These are phyloP conservation scores for Balanococcus diminutus DNA, from an alignment of 2,888 invertebrate genomes.

Conservation along the genomic window DNA sequence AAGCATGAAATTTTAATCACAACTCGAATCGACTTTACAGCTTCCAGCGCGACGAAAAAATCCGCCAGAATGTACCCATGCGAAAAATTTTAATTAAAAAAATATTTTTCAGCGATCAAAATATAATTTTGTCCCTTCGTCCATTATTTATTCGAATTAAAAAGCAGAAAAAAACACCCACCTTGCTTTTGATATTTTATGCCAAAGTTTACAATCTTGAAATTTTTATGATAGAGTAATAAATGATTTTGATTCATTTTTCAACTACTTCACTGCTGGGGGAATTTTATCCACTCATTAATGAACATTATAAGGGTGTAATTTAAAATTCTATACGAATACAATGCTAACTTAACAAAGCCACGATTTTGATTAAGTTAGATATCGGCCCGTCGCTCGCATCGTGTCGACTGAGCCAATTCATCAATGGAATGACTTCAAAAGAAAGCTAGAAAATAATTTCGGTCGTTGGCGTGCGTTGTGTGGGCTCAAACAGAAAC, in stretches of 20 bases:
- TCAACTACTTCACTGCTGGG: background rate
- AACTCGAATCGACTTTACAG: background rate
- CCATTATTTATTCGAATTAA: background rate
- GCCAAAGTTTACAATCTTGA: background rate
- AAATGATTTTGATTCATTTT: background rate
- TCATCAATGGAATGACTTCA: background rate
- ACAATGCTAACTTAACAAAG: background rate
- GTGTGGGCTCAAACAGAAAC: background rate
- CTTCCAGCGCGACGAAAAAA: background rate
- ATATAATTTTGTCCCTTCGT: background rate
- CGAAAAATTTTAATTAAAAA: conserved; percentile 31
- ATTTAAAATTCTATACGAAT: background rate
- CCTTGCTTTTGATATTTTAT: background rate
- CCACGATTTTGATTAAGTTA: background rate
- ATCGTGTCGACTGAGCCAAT: background rate
- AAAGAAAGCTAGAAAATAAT: background rate
- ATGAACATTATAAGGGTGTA: background rate
- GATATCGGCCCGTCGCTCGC: background rate
- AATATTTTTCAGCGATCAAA: conserved; percentile 9
- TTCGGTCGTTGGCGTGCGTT: background rate
- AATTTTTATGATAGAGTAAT: background rate
- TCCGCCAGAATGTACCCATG: background rate
- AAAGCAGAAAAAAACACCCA: background rate
- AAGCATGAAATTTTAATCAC: conserved; percentile 10
- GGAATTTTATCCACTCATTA: background rate